These are phyloP conservation scores for Petrocephalus sullivani DNA, from an alignment of 2,797 vertebrate genomes.

Conservation along the genomic window DNA sequence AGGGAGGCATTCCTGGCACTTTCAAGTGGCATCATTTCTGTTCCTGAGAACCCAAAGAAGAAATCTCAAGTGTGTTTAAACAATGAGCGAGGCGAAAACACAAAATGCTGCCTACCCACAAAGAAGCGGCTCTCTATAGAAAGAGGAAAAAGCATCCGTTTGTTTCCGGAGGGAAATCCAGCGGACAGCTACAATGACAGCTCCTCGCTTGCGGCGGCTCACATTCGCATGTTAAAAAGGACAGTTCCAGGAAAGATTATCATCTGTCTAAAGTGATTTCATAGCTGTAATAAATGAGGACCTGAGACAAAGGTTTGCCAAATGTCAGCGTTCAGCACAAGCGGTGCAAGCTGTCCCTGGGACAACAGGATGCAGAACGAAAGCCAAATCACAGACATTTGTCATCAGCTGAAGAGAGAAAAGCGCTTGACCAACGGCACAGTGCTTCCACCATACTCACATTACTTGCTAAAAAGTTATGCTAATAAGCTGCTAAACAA, in stretches of 20 bases:
- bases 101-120: not conserved
- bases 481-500: not conserved
- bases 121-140: not conserved
- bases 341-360: not conserved
- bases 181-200: not conserved
- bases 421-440: not conserved
- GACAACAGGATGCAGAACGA: not conserved
- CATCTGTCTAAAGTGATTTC: conserved; percentile 10
- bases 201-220: not conserved
- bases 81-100: not conserved
- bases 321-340: not conserved
- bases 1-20: not conserved
- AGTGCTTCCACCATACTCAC: not conserved
- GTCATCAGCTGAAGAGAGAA: not conserved
- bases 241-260: not conserved
- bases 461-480: not conserved
- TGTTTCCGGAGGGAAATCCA: not conserved
- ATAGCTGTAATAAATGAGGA: not conserved
- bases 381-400: not conserved
- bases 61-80: not conserved
- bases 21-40: not conserved
- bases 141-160: not conserved
- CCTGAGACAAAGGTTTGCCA: not conserved
- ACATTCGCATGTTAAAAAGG: not conserved
- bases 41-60: not conserved